These are phyloP conservation scores for Colinus virginianus DNA, from an alignment of 2,113 vertebrate genomes.

Conservation along the genomic window DNA sequence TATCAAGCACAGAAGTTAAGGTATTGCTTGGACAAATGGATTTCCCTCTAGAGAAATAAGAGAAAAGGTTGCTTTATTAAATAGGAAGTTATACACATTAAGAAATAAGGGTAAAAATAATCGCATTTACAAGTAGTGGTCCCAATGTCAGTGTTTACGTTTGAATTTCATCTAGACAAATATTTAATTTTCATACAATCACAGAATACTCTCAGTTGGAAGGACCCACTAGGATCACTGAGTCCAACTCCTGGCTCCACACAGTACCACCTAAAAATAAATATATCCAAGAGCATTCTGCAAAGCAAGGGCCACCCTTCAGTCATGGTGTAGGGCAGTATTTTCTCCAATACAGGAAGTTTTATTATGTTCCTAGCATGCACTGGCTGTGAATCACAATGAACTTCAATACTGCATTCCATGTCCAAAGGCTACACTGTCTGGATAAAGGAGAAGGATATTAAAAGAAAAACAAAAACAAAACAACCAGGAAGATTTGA, in stretches of 20 bases:
- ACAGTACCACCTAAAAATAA: not conserved
- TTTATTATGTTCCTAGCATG: not conserved
- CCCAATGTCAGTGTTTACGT: not conserved
- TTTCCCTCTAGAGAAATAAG: constrained; percentile 87
- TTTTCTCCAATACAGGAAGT: not conserved
- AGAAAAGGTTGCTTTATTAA: constrained; percentile 23
- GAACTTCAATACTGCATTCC: not conserved
- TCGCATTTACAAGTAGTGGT: not conserved
- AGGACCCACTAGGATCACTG: not conserved
- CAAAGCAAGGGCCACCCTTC: not conserved
- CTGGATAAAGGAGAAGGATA: not conserved
- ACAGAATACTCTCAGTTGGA: not conserved
- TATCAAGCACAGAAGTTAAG: constrained; percentile 89
- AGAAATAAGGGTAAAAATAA: not conserved
- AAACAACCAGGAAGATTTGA: not conserved
- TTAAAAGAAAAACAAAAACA: not conserved
- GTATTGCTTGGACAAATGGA: constrained; percentile 87
- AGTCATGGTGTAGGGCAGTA: not conserved
- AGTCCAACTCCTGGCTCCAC: not conserved
- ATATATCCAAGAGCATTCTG: not conserved
- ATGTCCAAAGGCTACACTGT: not conserved
- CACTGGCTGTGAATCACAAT: not conserved
- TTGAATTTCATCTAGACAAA: not conserved
- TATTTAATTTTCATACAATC: not conserved
- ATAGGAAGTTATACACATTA: not conserved